Conservation (phyloP, 53 echinoderm and acorn worm genomes). For the Crossaster papposus region DNA sequence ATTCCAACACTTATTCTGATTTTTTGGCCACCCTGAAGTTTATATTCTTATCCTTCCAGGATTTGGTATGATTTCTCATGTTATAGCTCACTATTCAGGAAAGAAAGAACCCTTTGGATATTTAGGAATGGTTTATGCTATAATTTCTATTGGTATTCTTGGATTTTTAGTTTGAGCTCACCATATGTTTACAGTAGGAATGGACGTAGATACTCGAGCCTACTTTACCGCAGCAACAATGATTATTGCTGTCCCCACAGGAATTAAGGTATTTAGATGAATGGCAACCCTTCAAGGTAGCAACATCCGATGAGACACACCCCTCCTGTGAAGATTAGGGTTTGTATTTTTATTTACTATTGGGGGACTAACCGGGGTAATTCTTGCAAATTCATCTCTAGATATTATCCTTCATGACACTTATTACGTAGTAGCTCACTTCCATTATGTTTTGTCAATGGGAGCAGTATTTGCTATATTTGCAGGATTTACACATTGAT, state of each 20-base stretch:
- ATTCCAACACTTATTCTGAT: slow-evolving; percentile 82
- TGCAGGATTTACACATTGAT: slow-evolving; percentile 79
- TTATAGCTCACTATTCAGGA: slow-evolving; percentile 73
- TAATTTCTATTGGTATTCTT: slow-evolving; percentile 71
- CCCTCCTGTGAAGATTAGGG: slow-evolving; percentile 64
- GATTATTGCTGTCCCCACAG: slow-evolving; percentile 81
- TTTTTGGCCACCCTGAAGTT: slow-evolving; percentile 85
- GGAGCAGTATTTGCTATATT: slow-evolving; percentile 86
- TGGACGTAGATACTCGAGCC: slow-evolving; percentile 83
- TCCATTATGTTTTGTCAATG: slow-evolving; percentile 79
- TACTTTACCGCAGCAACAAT: slow-evolving; percentile 83
- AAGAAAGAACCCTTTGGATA: slow-evolving; percentile 85
- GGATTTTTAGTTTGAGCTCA: slow-evolving; percentile 87
- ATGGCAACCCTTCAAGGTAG: slow-evolving; percentile 79
- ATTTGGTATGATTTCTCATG: slow-evolving; percentile 82
- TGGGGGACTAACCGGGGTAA: slow-evolving; percentile 79
- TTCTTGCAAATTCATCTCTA: slow-evolving; percentile 71
- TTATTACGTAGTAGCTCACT: slow-evolving; percentile 82
- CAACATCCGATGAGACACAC: slow-evolving; percentile 70
- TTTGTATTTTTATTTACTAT: slow-evolving; percentile 81
- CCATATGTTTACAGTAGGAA: slow-evolving; percentile 87
- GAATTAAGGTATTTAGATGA: slow-evolving; percentile 89
- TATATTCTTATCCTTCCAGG: slow-evolving; percentile 80
- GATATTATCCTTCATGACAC: slow-evolving; percentile 76
- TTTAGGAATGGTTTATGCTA: slow-evolving; percentile 80